These are phyloP conservation scores for Erynnis tages DNA, from an alignment of 2,888 invertebrate genomes.

Conservation along the genomic window DNA sequence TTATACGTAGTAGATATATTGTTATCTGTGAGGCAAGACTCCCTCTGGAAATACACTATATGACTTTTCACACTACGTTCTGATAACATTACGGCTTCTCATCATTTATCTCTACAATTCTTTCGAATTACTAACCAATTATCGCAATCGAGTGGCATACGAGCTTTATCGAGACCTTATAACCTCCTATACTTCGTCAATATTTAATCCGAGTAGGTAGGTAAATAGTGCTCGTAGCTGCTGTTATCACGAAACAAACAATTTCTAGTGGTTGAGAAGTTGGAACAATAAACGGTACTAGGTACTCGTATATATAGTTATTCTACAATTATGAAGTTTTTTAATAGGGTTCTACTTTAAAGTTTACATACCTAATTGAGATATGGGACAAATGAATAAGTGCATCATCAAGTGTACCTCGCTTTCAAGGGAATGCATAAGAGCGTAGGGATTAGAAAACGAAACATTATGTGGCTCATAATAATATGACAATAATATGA, in stretches of 20 bases:
- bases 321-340: too few relatives aligned
- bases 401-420: too few relatives aligned
- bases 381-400: too few relatives aligned
- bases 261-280: conserved; percentile 6
- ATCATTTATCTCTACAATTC: background rate
- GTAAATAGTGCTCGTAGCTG: conserved; percentile 21
- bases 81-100: conserved; percentile 5
- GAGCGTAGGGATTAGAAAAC: too few relatives aligned
- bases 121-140: conserved; percentile 7
- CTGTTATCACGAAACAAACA: conserved; percentile 20
- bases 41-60: background rate
- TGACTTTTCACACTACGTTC: background rate
- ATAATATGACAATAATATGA: too few relatives aligned
- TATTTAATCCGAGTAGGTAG: conserved; percentile 31
- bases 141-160: conserved; percentile 13
- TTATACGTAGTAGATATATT: too few relatives aligned
- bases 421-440: too few relatives aligned
- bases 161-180: conserved; percentile 29
- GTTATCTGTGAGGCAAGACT: background rate
- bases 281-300: too few relatives aligned
- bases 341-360: too few relatives aligned
- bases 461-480: too few relatives aligned
- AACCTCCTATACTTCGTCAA: conserved; percentile 29
- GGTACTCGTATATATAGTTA: background rate
- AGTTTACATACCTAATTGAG: too few relatives aligned